phyloP scores from a whole-genome alignment of 2,888 invertebrate species.

The Loripinus fragilis region DNA sequence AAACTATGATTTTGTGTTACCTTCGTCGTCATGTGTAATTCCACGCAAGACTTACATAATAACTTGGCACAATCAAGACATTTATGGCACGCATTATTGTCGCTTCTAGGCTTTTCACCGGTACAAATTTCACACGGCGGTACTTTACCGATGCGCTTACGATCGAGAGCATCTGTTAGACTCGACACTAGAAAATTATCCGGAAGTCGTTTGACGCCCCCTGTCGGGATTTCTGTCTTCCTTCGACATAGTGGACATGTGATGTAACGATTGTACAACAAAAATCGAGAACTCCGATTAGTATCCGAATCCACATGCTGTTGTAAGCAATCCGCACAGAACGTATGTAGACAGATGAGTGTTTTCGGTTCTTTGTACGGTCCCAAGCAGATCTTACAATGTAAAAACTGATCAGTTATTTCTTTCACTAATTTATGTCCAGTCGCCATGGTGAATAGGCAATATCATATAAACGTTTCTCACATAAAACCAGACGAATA shows the following conservation, averaged over 20 bases:
- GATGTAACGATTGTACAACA: slow-evolving; percentile 77
- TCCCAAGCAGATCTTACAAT: slow-evolving; percentile 82
- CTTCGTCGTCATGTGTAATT: slow-evolving; percentile 79
- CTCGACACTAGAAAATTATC: slow-evolving; percentile 82
- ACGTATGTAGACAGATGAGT: slow-evolving; percentile 81
- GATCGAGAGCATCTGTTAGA: slow-evolving; percentile 78
- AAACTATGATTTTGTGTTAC: slow-evolving; percentile 81
- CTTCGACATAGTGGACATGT: slow-evolving; percentile 82
- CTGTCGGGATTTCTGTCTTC: slow-evolving; percentile 81
- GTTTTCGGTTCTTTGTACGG: slow-evolving; percentile 82
- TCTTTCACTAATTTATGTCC: slow-evolving; percentile 80
- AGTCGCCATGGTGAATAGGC: slow-evolving; percentile 68
- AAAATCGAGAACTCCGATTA: slow-evolving; percentile 73
- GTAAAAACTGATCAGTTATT: slow-evolving; percentile 82
- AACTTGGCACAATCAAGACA: slow-evolving; percentile 82
- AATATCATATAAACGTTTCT: not conserved
- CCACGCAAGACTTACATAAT: slow-evolving; percentile 80
- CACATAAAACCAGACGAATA: not conserved
- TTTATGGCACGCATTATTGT: slow-evolving; percentile 78
- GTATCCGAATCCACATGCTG: slow-evolving; percentile 80
- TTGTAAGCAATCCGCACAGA: slow-evolving; percentile 81
- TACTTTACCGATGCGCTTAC: slow-evolving; percentile 64
- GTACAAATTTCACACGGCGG: slow-evolving; percentile 80
- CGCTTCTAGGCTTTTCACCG: slow-evolving; percentile 57
- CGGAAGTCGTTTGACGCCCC: slow-evolving; percentile 80